Evolutionary conservation across 2,113 vertebrate species (phyloP).

Genomic region (Megalops atlanticus): DNA sequence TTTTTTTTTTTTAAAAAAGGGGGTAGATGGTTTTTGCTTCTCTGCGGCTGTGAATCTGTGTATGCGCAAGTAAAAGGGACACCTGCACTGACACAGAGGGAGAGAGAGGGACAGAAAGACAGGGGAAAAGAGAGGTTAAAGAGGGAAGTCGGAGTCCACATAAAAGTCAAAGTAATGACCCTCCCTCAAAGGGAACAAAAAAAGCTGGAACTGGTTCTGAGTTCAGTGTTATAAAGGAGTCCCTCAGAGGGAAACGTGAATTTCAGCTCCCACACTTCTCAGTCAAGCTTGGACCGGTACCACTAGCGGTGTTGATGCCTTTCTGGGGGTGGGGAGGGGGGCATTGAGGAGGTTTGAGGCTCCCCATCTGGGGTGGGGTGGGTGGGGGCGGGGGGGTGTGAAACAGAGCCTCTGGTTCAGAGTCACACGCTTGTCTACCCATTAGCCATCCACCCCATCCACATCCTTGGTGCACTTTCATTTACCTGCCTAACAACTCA

Average conservation of each 20-base stretch:
- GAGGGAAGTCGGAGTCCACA: constrained; percentile 74
- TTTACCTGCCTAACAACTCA: neutral
- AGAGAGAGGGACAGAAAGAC: constrained; percentile 21
- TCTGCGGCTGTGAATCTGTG: constrained; percentile 29
- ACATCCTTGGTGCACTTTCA: constrained; percentile 1
- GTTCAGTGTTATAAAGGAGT: constrained; percentile 55
- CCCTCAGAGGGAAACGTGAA: constrained; percentile 56
- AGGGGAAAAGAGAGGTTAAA: constrained; percentile 61
- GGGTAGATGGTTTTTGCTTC: neutral
- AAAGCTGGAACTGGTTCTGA: constrained; percentile 13
- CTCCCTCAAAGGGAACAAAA: constrained; percentile 43
- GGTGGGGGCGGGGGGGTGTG: constrained; percentile 60
- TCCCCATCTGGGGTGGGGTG: constrained; percentile 70
- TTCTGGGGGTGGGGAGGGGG: constrained; percentile 63
- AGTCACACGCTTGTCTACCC: constrained; percentile 52
- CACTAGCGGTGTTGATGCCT: constrained; percentile 52
- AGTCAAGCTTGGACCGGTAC: constrained; percentile 62
- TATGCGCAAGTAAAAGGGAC: constrained; percentile 42
- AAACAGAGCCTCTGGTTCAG: constrained; percentile 56
- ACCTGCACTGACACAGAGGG: constrained; percentile 59
- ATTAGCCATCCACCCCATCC: neutral
- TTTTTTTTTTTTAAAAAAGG: too few species aligned
- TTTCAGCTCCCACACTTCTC: constrained; percentile 61
- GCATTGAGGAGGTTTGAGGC: constrained; percentile 70
- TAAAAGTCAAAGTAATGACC: constrained; percentile 19